Base-by-base conservation (phyloP, 2,797 vertebrate species). In the Tapirus indicus region DNA sequence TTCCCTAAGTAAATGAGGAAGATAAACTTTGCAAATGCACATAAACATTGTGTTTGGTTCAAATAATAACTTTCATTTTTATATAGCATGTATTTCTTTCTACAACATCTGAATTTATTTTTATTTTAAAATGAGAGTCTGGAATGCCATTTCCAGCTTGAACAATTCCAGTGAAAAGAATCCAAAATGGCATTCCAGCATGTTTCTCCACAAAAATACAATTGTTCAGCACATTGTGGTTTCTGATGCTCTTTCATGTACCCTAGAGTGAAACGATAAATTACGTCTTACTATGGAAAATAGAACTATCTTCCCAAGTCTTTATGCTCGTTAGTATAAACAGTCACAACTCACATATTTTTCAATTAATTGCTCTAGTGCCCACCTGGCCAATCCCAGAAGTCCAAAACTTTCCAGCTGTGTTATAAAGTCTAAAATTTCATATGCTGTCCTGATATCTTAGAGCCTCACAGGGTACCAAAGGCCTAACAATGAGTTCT, bases 111-210 rank as follows among this genome's bases (percentile, higher is more conserved):
- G 74, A 96, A 78, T 82, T 84, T 64, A 94, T 72, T 96, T 83
- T 83, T 95, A 91, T 83, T 93, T 88, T 72, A 93, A 96, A 96
- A 88, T 96, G 78, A 96, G 56, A 96, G 60, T 87, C 56, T 71
- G 18, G 82, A 88, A 79, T 94, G n/a, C 29, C n/a, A 95, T 95
- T 97, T 96, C 49, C 64, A 86, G 83, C 74, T 91, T 94, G 72
- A 83, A 86, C 10, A 95, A 89, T 82, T 82, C 27, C n/a, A 92
- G 32, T 12, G 25, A 79, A 93, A 47, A 35, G 9, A 47, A 60
- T 86, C 78, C 78, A 90, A 97, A 93, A 68, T 89, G 38, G 1
- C 25, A 92, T 44, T 95, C 69, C 58, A 64, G 49, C 49, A 75
- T 7, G 9, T 44, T 94, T 88, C 49, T 93, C 75, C 17, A 47